Conservation (phyloP, 2,113 vertebrate genomes). For the Rafetus swinhoei region DNA sequence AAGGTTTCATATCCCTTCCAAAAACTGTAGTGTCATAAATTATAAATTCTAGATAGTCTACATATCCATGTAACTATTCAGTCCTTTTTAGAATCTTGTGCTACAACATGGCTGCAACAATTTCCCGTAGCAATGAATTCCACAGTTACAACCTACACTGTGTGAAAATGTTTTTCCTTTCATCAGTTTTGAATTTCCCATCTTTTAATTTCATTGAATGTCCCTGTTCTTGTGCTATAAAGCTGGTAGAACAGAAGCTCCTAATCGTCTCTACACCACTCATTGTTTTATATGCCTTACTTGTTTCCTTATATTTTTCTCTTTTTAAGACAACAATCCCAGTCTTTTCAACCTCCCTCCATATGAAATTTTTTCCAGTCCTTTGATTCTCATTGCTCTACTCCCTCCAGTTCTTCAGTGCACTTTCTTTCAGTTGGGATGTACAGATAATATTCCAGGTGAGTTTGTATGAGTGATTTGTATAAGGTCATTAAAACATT, state of each 20-base stretch:
- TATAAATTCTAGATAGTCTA: neutral
- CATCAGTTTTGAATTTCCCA: neutral
- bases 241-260: neutral
- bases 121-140: neutral
- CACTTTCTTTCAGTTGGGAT: neutral
- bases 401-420: neutral
- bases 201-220: neutral
- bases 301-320: neutral
- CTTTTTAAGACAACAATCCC: neutral
- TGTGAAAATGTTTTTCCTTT: neutral
- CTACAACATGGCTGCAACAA: neutral
- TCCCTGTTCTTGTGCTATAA: neutral
- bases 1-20: neutral
- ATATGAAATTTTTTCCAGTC: neutral
- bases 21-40: neutral
- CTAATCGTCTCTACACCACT: neutral
- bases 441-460: neutral
- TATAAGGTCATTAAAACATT: neutral
- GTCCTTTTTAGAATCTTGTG: neutral
- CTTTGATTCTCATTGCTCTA: neutral
- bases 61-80: neutral
- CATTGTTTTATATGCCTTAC: neutral
- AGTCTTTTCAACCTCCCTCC: neutral
- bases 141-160: neutral
- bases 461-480: neutral